These are phyloP conservation scores for Teleogryllus occipitalis DNA, from an alignment of 1,140 invertebrate genomes.

Conservation along the genomic window DNA sequence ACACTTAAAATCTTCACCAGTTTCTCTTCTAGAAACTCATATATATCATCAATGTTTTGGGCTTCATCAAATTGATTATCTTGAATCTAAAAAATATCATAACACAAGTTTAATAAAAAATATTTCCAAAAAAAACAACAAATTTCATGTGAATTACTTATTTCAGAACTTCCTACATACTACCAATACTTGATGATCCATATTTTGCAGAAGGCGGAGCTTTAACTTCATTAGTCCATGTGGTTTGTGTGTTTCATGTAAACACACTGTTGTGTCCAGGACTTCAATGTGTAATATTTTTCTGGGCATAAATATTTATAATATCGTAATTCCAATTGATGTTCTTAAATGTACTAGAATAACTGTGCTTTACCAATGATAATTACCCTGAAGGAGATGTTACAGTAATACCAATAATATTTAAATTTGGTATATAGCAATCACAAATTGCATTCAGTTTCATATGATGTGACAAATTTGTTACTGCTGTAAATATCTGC, in stretches of 20 bases:
- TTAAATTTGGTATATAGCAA: neutral
- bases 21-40: neutral
- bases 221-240: slow-evolving; percentile 8
- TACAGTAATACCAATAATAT: neutral
- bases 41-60: neutral
- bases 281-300: neutral
- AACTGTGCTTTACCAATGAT: neutral
- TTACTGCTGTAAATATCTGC: neutral
- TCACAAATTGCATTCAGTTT: neutral
- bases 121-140: neutral
- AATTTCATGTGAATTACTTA: neutral
- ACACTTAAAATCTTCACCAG: neutral
- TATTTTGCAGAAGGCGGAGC: neutral
- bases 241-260: neutral
- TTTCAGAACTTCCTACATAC: neutral
- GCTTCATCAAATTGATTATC: neutral
- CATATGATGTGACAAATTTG: neutral
- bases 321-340: too few relatives aligned
- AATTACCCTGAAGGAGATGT: neutral
- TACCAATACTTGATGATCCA: neutral
- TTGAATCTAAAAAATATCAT: neutral
- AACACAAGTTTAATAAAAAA: neutral
- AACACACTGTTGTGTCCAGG: slow-evolving; percentile 2
- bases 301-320: neutral
- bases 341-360: too few relatives aligned